Conservation (phyloP, 2,797 vertebrate species). For the Ibycter americanus region DNA sequence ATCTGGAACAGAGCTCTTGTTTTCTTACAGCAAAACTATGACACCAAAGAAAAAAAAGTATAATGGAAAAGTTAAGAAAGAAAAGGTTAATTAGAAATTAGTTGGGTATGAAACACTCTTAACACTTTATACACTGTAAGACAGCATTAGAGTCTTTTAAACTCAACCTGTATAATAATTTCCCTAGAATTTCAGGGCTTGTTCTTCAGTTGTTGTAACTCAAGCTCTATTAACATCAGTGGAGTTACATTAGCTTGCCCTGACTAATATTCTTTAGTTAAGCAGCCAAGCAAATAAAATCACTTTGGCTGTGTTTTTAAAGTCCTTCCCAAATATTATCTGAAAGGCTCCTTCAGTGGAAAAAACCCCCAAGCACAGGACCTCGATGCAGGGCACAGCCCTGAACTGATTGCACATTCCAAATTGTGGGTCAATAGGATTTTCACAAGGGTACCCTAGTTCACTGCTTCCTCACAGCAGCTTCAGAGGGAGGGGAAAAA, state of each 20-base stretch:
- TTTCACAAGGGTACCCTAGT: not conserved
- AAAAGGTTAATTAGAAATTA: not conserved
- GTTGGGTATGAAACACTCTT: not conserved
- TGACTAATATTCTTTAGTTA: slow-evolving; percentile 5
- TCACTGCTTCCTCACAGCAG: not conserved
- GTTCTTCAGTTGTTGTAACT: not conserved
- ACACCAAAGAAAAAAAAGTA: not conserved
- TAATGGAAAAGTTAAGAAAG: not conserved
- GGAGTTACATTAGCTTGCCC: slow-evolving; percentile 4
- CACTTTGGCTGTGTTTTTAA: not conserved
- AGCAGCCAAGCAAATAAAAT: slow-evolving; percentile 6
- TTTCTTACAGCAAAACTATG: not conserved
- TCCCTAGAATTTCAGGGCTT: not conserved
- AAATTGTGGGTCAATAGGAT: not conserved
- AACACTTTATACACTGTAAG: not conserved
- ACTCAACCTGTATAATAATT: not conserved
- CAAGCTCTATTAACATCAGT: not conserved
- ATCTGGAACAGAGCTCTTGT: not conserved
- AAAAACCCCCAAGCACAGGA: not conserved
- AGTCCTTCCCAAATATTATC: not conserved
- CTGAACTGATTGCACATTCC: not conserved
- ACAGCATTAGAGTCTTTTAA: not conserved
- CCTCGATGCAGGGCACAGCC: not conserved
- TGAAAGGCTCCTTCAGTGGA: not conserved
- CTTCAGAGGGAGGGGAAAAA: not conserved